Conservation (phyloP, 2,113 vertebrate genomes). For the Dicerorhinus sumatrensis region DNA sequence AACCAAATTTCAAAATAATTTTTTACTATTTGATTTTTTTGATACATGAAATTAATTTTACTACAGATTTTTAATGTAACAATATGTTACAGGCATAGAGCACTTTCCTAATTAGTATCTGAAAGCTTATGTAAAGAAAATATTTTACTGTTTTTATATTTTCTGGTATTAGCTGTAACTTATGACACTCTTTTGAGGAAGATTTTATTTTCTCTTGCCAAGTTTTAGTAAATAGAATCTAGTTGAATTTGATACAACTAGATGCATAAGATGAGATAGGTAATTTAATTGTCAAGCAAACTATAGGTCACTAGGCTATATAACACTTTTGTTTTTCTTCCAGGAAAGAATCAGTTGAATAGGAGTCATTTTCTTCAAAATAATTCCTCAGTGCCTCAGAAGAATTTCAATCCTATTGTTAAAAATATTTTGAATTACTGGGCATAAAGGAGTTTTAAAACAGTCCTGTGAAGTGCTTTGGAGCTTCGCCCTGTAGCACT, state of each 20-base stretch:
- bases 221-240: constrained; percentile 21
- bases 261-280: neutral
- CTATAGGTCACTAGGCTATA: neutral
- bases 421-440: constrained; percentile 56
- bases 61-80: neutral
- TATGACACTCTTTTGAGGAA: neutral
- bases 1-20: constrained; percentile 62
- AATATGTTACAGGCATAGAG: neutral
- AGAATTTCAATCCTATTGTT: constrained; percentile 38
- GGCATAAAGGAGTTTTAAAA: constrained; percentile 25
- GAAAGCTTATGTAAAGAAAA: neutral
- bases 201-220: constrained; percentile 43
- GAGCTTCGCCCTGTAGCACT: neutral
- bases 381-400: neutral
- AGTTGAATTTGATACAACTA: neutral
- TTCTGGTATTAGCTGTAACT: constrained; percentile 4
- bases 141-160: constrained; percentile 3
- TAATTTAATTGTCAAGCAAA: constrained; percentile 46
- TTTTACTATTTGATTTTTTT: constrained; percentile 58
- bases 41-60: constrained; percentile 29
- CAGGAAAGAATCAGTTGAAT: constrained; percentile 16
- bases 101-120: constrained; percentile 29
- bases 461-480: neutral
- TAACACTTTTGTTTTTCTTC: neutral
- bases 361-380: constrained; percentile 34